Base-by-base conservation (phyloP, 2,888 invertebrate genomes). In the Scaptomyza polygonia region DNA sequence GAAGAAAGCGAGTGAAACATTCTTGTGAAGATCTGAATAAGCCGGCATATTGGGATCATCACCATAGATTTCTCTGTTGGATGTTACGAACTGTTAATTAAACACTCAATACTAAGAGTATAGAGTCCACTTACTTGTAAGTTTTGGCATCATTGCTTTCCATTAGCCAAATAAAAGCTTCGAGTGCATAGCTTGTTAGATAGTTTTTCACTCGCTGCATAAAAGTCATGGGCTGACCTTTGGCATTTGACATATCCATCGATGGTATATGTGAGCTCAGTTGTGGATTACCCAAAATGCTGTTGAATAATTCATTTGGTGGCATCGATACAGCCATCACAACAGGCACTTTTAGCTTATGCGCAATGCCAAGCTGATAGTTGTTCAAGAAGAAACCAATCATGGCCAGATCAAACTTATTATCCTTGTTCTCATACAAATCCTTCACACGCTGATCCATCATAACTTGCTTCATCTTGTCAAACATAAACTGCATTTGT, bases 311-410 rank as follows among this genome's bases (percentile, higher is more conserved):
- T 8, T 72, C 53, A 18, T 72, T 74, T 0, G 88, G 78, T 1
- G 74, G 67, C 16, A 79, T 67, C 36, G 72, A 54, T 51, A 80
- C 81, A 2, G 68, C 67, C 0, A 89, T 1, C 0, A 90, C 47
- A 1, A 86, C 9, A 79, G 91, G 91, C 1, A 77, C 88, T n/a
- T 89, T 88, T 5, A 91, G 77, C 45, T 89, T 89, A 0, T 76
- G 85, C 0, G 88, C 90, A 3, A 90, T 72, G 0, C 86, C 89
- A 5, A 89, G 16, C 51, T 88, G 84, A 45, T 82, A 89, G 5
- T 83, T 83, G 53, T 90, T 91, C 42, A 90, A 55, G 32, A 90
- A 89, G 63, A 61, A 90, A 0, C 91, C 92, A 7, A 88, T 9
- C 3, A 91, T 69, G 1, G 89, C 85, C 39, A 92, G 71, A 72